Evolutionary conservation across 1,140 invertebrate genomes (phyloP).

Genomic region (Sitophilus oryzae): DNA sequence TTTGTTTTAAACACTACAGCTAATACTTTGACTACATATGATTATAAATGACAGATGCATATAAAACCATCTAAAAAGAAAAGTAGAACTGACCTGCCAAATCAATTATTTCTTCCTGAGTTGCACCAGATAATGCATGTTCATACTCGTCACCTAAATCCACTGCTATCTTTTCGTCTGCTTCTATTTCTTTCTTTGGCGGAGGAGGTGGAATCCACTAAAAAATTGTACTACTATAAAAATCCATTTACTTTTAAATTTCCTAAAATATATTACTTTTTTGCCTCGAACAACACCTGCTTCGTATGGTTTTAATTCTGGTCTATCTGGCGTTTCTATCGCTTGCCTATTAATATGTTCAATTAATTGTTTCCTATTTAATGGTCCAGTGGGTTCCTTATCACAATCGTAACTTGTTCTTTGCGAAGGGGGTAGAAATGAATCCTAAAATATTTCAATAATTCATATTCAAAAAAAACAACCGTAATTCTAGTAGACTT

Average conservation of each 20-base stretch:
- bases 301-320: constrained; percentile 90
- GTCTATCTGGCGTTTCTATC: constrained; percentile 93
- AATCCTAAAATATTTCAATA: constrained; percentile 66
- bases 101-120: constrained; percentile 98
- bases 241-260: no score
- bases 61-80: no score
- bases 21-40: no score
- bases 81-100: constrained; percentile 71
- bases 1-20: no score
- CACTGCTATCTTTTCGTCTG: constrained; percentile 84
- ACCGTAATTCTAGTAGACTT: no score
- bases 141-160: constrained; percentile 95
- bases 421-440: constrained; percentile 91
- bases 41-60: no score
- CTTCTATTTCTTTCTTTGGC: constrained; percentile 67
- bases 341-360: constrained; percentile 98
- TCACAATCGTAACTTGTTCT: constrained; percentile 92
- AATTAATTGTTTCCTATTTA: constrained; percentile 93
- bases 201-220: constrained; percentile 86
- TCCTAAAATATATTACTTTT: no score
- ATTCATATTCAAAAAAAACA: no score
- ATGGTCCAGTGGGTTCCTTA: constrained; percentile 90
- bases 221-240: no score
- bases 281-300: constrained; percentile 85
- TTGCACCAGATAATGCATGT: constrained; percentile 79